Evolutionary conservation across 2,888 invertebrate species (phyloP).

Genomic region (Temnothorax unifasciatus): DNA sequence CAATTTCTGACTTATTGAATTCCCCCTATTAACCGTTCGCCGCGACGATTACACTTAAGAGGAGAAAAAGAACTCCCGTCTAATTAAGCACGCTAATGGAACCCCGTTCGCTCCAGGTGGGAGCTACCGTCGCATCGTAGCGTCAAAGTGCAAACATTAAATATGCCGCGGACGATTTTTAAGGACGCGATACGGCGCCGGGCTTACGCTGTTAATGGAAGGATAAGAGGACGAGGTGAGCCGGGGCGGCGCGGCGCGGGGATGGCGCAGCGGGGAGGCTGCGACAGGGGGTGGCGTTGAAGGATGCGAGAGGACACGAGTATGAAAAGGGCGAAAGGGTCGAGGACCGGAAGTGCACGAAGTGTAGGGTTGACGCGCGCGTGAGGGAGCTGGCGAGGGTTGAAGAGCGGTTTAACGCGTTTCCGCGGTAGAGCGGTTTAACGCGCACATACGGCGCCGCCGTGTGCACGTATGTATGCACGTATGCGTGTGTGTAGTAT

Average conservation of each 20-base stretch:
- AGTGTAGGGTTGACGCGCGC: slow-evolving; percentile 69
- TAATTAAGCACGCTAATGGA: slow-evolving; percentile 74
- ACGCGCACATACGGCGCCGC: slow-evolving; percentile 63
- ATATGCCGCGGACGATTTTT: slow-evolving; percentile 75
- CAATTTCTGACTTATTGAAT: slow-evolving; percentile 59
- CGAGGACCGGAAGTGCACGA: slow-evolving; percentile 76
- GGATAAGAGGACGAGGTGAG: slow-evolving; percentile 71
- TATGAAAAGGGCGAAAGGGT: slow-evolving; percentile 77
- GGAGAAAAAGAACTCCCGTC: slow-evolving; percentile 46
- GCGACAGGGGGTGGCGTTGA: slow-evolving; percentile 66
- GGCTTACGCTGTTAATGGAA: slow-evolving; percentile 76
- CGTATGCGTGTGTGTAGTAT: neutral
- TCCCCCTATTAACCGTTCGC: slow-evolving; percentile 68
- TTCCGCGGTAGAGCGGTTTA: slow-evolving; percentile 77
- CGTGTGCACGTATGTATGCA: neutral
- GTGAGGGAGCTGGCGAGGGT: slow-evolving; percentile 60
- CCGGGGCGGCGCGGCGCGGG: neutral
- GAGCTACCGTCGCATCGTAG: slow-evolving; percentile 62
- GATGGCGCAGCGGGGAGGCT: slow-evolving; percentile 20
- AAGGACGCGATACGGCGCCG: slow-evolving; percentile 70
- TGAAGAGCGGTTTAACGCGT: slow-evolving; percentile 77
- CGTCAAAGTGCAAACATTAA: slow-evolving; percentile 76
- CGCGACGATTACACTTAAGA: slow-evolving; percentile 66
- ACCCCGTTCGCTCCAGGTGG: slow-evolving; percentile 64
- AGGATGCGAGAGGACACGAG: slow-evolving; percentile 76